A percentile compares a stretch with the other conserved stretches of the same genome.
These are phyloP conservation scores for Metaphire vulgaris DNA, from an alignment of 1,140 invertebrate genomes.

Conservation along the genomic window DNA sequence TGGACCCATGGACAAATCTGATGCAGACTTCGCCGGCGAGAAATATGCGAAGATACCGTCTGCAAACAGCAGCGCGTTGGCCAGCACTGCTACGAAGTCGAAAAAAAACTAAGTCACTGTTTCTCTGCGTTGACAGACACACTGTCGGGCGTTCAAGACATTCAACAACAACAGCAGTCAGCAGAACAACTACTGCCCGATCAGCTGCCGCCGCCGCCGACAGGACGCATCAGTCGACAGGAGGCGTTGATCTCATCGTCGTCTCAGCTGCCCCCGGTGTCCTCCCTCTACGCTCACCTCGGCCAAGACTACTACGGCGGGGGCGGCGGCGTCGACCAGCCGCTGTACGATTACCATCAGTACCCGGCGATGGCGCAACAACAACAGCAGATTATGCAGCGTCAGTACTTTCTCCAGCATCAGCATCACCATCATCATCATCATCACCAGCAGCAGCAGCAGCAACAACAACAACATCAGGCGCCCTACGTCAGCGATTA, in stretches of 20 bases:
- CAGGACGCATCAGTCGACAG: not conserved
- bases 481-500: slow-evolving; percentile 22
- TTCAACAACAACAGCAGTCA: too few species aligned
- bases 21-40: too few species aligned
- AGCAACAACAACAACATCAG: not conserved
- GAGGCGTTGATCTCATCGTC: not conserved
- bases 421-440: slow-evolving; percentile 1
- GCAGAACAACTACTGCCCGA: too few species aligned
- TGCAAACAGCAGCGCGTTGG: too few species aligned
- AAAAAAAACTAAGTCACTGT: too few species aligned
- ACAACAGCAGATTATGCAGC: not conserved
- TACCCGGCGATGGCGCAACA: not conserved
- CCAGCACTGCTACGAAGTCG: too few species aligned
- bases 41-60: too few species aligned
- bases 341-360: not conserved
- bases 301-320: not conserved
- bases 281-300: not conserved
- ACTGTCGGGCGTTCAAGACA: too few species aligned
- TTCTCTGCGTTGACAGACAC: too few species aligned
- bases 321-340: not conserved
- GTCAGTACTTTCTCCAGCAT: not conserved
- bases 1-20: too few species aligned
- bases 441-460: not conserved
- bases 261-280: too few species aligned
- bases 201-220: not conserved